Evolutionary conservation across 2,888 invertebrate species (phyloP).

Genomic region (Lysandra bellargus): DNA sequence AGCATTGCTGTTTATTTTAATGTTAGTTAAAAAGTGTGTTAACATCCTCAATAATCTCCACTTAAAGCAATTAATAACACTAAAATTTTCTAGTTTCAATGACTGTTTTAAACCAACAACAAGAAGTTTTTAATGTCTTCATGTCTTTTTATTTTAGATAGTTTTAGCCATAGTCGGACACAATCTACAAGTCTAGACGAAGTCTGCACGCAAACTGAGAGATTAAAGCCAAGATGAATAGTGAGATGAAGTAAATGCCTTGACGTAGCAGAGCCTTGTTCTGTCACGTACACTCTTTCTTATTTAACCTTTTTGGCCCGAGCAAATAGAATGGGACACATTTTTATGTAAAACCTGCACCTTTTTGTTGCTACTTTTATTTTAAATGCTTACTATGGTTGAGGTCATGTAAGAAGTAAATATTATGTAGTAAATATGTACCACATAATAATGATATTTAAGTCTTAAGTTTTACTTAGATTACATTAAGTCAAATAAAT

Average conservation of each 20-base stretch:
- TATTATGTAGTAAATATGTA: too few relatives aligned
- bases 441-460: background rate
- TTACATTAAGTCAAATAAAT: background rate
- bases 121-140: conserved; percentile 7
- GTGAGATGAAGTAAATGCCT: conserved; percentile 67
- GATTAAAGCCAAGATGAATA: conserved; percentile 76
- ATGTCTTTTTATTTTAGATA: background rate
- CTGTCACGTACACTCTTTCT: conserved; percentile 74
- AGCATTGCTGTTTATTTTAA: too few relatives aligned
- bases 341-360: conserved; percentile 53
- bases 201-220: conserved; percentile 62
- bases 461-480: background rate
- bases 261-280: conserved; percentile 66
- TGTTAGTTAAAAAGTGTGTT: background rate
- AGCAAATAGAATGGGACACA: conserved; percentile 38
- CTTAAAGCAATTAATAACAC: background rate
- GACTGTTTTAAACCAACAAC: background rate
- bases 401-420: background rate
- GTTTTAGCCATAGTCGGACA: conserved; percentile 53
- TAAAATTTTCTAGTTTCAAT: background rate
- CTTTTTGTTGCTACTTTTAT: conserved; percentile 41
- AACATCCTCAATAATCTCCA: background rate
- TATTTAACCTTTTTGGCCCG: conserved; percentile 72
- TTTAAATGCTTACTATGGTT: background rate
- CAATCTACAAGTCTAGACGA: conserved; percentile 64